Conservation (phyloP, 2,113 vertebrate genomes). For the Labeo catla region DNA sequence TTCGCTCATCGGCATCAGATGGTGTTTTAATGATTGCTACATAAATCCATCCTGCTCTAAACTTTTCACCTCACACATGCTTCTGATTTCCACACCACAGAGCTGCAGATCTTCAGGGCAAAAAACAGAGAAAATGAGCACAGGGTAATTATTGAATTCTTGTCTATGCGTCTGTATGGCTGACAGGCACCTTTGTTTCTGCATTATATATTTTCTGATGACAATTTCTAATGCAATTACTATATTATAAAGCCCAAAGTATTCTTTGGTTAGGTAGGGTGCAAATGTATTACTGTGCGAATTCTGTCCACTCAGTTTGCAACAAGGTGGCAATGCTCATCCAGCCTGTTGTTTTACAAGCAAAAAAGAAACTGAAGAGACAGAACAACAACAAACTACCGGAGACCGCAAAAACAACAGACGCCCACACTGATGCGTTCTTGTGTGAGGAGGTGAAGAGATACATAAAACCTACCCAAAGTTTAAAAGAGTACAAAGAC, state of each 20-base stretch:
- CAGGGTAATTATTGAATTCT: background rate
- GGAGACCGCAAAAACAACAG: background rate
- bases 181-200: background rate
- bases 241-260: background rate
- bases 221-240: background rate
- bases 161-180: background rate
- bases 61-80: slow-evolving; percentile 55
- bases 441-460: background rate
- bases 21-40: slow-evolving; percentile 54
- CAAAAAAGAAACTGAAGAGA: background rate
- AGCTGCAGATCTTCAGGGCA: background rate
- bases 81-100: slow-evolving; percentile 43
- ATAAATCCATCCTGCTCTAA: slow-evolving; percentile 52
- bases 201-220: background rate
- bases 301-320: background rate
- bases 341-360: background rate
- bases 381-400: background rate
- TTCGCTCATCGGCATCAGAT: slow-evolving; percentile 39
- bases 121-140: slow-evolving; percentile 3
- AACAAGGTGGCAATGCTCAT: background rate
- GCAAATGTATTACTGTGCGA: background rate
- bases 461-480: background rate
- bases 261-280: background rate
- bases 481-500: background rate
- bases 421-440: no score